These are phyloP conservation scores for Echinarachnius parma DNA, from an alignment of 53 echinoderm and acorn worm species.

Conservation along the genomic window DNA sequence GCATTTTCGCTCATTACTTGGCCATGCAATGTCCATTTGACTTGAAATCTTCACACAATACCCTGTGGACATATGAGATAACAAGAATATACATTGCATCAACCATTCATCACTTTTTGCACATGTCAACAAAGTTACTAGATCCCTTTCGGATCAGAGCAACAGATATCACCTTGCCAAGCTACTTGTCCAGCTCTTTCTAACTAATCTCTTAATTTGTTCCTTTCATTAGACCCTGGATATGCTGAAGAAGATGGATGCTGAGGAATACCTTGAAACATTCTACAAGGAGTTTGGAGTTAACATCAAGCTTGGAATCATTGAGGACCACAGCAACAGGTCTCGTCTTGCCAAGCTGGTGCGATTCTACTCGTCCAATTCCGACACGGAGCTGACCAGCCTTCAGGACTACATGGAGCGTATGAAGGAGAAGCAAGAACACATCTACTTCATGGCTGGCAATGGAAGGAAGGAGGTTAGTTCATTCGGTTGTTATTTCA, in stretches of 20 bases:
- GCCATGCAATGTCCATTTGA: too few species aligned
- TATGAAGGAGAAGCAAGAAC: slow-evolving; percentile 98
- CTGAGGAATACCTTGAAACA: slow-evolving; percentile 84
- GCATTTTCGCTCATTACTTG: too few species aligned
- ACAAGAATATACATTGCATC: too few species aligned
- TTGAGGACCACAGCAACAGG: slow-evolving; percentile 98
- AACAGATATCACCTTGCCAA: too few species aligned
- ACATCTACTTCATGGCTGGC: slow-evolving; percentile 97
- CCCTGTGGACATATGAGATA: too few species aligned
- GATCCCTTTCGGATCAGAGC: too few species aligned
- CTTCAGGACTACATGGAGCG: slow-evolving; percentile 88
- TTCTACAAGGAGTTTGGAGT: slow-evolving; percentile 99
- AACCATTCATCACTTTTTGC: too few species aligned
- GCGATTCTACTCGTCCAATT: slow-evolving; percentile 93
- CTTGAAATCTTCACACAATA: too few species aligned
- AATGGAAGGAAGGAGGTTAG: slow-evolving; percentile 71
- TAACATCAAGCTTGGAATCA: slow-evolving; percentile 97
- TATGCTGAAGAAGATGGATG: slow-evolving; percentile 95
- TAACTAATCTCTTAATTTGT: neutral
- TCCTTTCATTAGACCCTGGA: slow-evolving; percentile 68
- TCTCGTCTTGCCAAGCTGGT: slow-evolving; percentile 97
- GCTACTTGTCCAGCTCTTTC: neutral
- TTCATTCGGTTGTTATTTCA: too few species aligned
- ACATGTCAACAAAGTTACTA: too few species aligned
- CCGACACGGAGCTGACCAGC: slow-evolving; percentile 77